phyloP scores from a whole-genome alignment of 1,140 invertebrate species.

The Pseudachorutes palmiensis region DNA sequence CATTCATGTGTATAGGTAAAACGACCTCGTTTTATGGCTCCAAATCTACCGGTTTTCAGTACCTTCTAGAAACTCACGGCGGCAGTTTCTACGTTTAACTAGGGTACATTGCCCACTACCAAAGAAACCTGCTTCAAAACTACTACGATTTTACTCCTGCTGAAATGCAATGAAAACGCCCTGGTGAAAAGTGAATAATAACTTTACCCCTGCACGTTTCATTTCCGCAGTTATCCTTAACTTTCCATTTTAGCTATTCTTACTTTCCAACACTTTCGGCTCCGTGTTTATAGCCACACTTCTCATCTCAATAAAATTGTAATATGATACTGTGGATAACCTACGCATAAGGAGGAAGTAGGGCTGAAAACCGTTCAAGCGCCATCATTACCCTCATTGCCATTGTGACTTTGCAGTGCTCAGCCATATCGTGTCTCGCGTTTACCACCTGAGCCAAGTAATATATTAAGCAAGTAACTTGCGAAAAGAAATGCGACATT shows the following conservation, averaged over 20 bases:
- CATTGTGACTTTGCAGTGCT: no score
- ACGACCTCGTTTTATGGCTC: background rate
- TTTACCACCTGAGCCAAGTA: background rate
- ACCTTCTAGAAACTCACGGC: no score
- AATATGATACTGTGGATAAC: background rate
- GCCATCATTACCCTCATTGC: no score
- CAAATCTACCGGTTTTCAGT: background rate
- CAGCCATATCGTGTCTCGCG: background rate
- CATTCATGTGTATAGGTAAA: background rate
- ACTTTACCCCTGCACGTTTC: background rate
- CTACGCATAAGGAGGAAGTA: background rate
- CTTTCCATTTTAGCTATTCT: background rate
- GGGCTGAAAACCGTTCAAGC: no score
- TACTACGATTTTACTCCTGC: background rate
- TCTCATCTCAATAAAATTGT: background rate
- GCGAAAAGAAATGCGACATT: background rate
- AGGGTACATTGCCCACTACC: no score
- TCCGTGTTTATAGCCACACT: background rate
- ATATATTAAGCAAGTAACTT: background rate
- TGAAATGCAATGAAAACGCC: background rate
- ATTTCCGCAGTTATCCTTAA: background rate
- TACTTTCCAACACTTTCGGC: background rate
- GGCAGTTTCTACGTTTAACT: no score
- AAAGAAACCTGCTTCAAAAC: background rate
- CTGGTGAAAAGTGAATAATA: background rate